Conservation (phyloP, 1,140 invertebrate species). For the Psilanteris sp. region DNA sequence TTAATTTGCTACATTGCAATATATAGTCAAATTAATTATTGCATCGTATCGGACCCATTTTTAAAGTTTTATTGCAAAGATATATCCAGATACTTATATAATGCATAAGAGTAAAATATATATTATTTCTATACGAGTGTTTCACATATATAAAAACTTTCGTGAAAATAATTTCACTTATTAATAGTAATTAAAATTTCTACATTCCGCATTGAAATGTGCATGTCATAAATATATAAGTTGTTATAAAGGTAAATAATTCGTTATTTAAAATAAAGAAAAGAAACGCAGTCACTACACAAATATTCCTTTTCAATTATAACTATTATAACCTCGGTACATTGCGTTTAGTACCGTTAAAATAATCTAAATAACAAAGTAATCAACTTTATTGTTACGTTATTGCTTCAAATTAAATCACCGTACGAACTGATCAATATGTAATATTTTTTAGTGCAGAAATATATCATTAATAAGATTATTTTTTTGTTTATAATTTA, state of each 20-base stretch:
- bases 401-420: too few relatives aligned
- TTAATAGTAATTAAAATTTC: slow-evolving; percentile 60
- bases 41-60: too few relatives aligned
- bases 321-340: not conserved
- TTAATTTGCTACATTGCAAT: too few relatives aligned
- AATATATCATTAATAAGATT: too few relatives aligned
- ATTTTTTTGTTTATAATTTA: too few relatives aligned
- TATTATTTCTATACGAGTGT: not conserved
- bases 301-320: not conserved
- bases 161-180: slow-evolving; percentile 63
- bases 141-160: slow-evolving; percentile 41
- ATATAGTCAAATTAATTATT: too few relatives aligned
- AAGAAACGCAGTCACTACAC: not conserved
- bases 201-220: slow-evolving; percentile 43
- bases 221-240: slow-evolving; percentile 43
- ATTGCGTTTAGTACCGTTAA: too few relatives aligned
- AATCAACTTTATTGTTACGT: too few relatives aligned
- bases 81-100: slow-evolving; percentile 24
- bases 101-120: slow-evolving; percentile 4
- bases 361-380: too few relatives aligned
- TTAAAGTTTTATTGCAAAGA: not conserved
- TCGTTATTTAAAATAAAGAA: slow-evolving; percentile 24
- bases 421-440: too few relatives aligned
- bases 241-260: slow-evolving; percentile 25
- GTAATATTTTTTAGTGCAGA: too few relatives aligned